phyloP scores from a whole-genome alignment of 2,797 vertebrate genomes.

The Cirrhinus molitorella region DNA sequence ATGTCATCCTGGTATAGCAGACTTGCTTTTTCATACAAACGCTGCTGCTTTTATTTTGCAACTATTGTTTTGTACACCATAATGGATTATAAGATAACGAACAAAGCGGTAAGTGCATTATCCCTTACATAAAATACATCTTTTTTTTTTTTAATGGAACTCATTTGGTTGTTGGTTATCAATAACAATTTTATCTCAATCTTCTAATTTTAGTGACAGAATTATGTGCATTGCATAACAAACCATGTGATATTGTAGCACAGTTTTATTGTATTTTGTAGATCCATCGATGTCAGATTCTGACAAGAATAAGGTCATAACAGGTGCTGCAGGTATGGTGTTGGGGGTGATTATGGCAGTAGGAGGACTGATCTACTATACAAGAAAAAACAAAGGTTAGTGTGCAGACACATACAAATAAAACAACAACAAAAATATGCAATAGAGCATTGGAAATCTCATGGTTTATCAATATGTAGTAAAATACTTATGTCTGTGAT shows the following conservation, averaged over 20 bases:
- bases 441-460: too few species aligned
- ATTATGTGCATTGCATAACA: not conserved
- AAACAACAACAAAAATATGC: too few species aligned
- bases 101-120: too few species aligned
- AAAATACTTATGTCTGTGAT: not conserved
- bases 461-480: not conserved
- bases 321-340: slow-evolving; percentile 65
- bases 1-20: too few species aligned
- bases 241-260: not conserved
- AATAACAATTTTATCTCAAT: not conserved
- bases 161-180: not conserved
- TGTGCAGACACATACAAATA: not conserved
- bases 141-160: not conserved
- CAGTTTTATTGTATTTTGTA: slow-evolving; percentile 49
- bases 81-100: not conserved
- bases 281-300: slow-evolving; percentile 45
- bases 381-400: slow-evolving; percentile 62
- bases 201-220: not conserved
- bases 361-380: slow-evolving; percentile 65
- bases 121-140: not conserved
- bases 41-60: too few species aligned
- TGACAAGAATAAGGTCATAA: slow-evolving; percentile 56
- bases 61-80: too few species aligned
- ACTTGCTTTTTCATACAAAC: too few species aligned
- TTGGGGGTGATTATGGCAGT: slow-evolving; percentile 63